These are phyloP conservation scores for Callionymus lyra DNA, from an alignment of 2,113 vertebrate genomes.

Conservation along the genomic window DNA sequence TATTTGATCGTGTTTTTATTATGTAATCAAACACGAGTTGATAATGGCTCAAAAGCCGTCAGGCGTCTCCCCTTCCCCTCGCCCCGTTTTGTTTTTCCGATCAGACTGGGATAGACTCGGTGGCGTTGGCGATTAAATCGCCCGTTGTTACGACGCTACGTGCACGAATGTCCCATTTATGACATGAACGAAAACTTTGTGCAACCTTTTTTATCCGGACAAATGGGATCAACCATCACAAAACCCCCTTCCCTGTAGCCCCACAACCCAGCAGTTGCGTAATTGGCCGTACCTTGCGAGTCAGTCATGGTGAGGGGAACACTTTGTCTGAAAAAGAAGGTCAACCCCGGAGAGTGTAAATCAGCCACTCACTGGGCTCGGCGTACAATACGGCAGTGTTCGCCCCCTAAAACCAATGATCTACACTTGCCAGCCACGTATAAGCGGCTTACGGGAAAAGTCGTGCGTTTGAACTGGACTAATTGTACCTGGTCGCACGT, in stretches of 20 bases:
- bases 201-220: slow-evolving; percentile 47
- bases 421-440: slow-evolving; percentile 3
- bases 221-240: slow-evolving; percentile 46
- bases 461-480: slow-evolving; percentile 18
- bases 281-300: slow-evolving; percentile 58
- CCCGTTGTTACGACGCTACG: slow-evolving; percentile 18
- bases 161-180: slow-evolving; percentile 7
- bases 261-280: slow-evolving; percentile 38
- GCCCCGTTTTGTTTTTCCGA: too few species aligned
- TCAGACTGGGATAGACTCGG: too few species aligned
- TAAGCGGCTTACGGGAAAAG: slow-evolving; percentile 26
- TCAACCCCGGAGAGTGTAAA: slow-evolving; percentile 48
- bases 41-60: background rate
- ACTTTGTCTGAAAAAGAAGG: slow-evolving; percentile 49
- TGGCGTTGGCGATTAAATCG: background rate
- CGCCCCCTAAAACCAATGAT: slow-evolving; percentile 21
- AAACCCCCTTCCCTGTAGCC: slow-evolving; percentile 26
- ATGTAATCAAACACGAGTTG: slow-evolving; percentile 9
- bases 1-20: slow-evolving; percentile 17
- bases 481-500: slow-evolving; percentile 23
- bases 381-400: slow-evolving; percentile 46
- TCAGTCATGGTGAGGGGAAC: slow-evolving; percentile 33
- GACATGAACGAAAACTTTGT: slow-evolving; percentile 40
- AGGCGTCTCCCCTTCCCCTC: background rate
- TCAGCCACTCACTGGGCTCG: slow-evolving; percentile 28